These are phyloP conservation scores for Lepidocolaptes lacrymiger DNA, from an alignment of 2,797 vertebrate species.

Conservation along the genomic window DNA sequence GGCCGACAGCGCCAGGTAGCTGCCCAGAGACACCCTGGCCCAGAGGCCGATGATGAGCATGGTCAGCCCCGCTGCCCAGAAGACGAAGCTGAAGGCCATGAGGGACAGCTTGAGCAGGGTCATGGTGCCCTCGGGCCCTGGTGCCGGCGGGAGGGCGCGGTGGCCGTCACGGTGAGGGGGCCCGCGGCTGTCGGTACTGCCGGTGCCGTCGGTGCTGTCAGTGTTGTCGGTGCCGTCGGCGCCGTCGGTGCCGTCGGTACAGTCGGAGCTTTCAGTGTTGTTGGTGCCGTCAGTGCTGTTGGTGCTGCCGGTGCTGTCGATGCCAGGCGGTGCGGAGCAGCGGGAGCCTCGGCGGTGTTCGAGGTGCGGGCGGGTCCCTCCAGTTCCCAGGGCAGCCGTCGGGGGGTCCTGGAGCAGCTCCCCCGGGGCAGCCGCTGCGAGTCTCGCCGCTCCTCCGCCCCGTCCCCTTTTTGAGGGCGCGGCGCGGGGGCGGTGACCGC, in stretches of 20 bases:
- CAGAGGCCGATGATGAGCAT: constrained; percentile 88
- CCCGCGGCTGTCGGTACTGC: not conserved
- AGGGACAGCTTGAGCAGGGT: constrained; percentile 85
- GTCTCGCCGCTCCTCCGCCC: not conserved
- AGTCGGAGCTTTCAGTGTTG: too few species aligned
- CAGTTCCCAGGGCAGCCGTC: not conserved
- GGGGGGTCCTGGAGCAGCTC: not conserved
- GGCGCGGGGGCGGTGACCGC: not conserved
- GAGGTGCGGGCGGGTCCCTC: not conserved
- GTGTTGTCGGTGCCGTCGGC: not conserved
- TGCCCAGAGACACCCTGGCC: constrained; percentile 84
- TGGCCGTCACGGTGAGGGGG: not conserved
- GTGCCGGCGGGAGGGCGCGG: not conserved
- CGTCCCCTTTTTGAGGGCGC: not conserved
- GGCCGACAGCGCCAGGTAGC: constrained; percentile 85
- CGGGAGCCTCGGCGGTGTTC: not conserved
- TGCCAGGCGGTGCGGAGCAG: not conserved
- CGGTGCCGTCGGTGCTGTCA: too few species aligned
- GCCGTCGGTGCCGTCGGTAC: not conserved
- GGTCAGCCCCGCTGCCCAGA: constrained; percentile 88
- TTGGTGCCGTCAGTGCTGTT: too few species aligned
- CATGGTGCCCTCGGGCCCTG: constrained; percentile 67
- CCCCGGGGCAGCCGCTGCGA: fast-evolving
- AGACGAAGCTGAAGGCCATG: constrained; percentile 89
- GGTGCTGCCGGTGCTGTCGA: too few species aligned